Base-by-base conservation (phyloP, 2,113 vertebrate species). In the Sinocyclocheilus grahami region DNA sequence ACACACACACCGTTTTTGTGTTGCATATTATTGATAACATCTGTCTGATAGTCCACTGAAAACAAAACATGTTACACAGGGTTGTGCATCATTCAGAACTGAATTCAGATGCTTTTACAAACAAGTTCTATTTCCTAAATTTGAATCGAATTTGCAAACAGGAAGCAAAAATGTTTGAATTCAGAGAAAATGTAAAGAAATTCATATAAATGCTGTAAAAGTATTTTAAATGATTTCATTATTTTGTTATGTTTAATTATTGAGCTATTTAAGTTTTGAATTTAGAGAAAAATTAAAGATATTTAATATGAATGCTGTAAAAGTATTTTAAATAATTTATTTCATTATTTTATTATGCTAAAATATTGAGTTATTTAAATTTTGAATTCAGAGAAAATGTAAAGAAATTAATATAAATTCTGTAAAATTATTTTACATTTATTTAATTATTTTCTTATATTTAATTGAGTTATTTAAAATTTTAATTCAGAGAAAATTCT, bases 51-150 rank as follows among this genome's bases (percentile, higher is more conserved):
- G n/a, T 51, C 27, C 42, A 78, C 16, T 37, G 51, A 55, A 78
- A 58, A 58, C 27, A 27, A 27, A 75, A 30, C 10, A 24, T 5
- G 63, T 14, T 67, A 67, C 24, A 12, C 71, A n/a, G 20, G 71
- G 37, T 74, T 74, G n/a, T 77, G 46, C 74, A 27, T 77, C 74
- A 77, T 51, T 77, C 42, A 77, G 74, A 77, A 51, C 42, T 77
- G 74, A 24, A 51, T 51, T 51, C 46, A 53, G n/a, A 77, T 24
- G 74, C 74, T 76, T 71, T 39, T 75, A 46, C 72, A 24, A 22
- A 5, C 9, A 5, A 20, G 33, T 75, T 10, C 20, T 24, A 39
- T 18, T 18, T 71, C 6, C 14, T 53, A 48, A 8, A 78, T 78
- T 55, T 53, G 13, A 48, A 24, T 51, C 16, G 46, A 78, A 12